Evolutionary conservation across 2,888 invertebrate genomes (phyloP), one percentile per base, ranked within the genome.

Genomic region (Epicampocera succincta): DNA sequence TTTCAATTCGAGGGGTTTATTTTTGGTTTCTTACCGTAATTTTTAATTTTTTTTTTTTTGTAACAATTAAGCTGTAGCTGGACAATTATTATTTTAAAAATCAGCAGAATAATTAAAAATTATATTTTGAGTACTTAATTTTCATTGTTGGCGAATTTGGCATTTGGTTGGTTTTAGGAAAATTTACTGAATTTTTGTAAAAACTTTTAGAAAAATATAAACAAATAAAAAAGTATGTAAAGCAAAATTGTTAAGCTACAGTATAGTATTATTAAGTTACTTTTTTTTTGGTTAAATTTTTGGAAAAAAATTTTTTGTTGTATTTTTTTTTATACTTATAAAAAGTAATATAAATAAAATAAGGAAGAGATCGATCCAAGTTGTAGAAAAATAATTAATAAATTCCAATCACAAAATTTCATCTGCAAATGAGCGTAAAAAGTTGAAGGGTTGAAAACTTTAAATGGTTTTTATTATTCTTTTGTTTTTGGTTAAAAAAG

Each of bases 211-310:
- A 85, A 84, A 85, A 85, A 58, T 85, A 80, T 76, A 73, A 56
- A 65, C 69, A 78, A 83, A 80, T 79, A 69, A 58, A 17, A 52
- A 69, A 69, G 44, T 19, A 61, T 42, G 60, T 42, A 56, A 75
- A 66, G 40, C 50, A 58, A 87, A 90, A 91, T 91, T 91, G 90
- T 90, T 88, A 87, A 90, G 91, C 91, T 91, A 91, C 90, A 90
- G 90, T 90, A 88, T 33, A 33, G 3, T 33, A 33, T n/a, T n/a
- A n/a, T n/a, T n/a, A n/a, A n/a, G n/a, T n/a, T n/a, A 33, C 85
- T 78, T 56, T 19, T 48, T 73, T 48, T 63, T 81, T 54, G 17
- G 58, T 60, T 75, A 38, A 29, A 78, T 78, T 75, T 80, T 65
- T 65, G 12, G 46, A 42, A 66, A 74, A 74, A 3, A 15, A 8